Percentiles rank a stretch among this genome's conserved stretches.
phyloP scores from a whole-genome alignment of 2,888 invertebrate genomes.

The Cryptus armator region DNA sequence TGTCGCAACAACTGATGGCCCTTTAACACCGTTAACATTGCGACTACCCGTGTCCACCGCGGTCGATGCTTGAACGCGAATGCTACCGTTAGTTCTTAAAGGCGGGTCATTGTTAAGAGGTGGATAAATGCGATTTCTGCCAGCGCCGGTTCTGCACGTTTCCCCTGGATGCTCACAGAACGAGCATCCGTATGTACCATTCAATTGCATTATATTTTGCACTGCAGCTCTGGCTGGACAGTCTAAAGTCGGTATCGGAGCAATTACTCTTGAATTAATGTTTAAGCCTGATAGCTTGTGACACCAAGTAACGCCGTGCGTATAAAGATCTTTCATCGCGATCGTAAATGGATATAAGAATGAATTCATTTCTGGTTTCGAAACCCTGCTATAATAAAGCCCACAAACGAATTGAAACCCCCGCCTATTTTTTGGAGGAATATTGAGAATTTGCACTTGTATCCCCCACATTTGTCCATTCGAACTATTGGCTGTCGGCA shows the following conservation, averaged over 20 bases:
- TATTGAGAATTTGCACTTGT: slow-evolving; percentile 50
- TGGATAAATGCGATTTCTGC: not conserved
- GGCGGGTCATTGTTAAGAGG: not conserved
- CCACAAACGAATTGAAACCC: slow-evolving; percentile 40
- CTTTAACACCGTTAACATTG: slow-evolving; percentile 52
- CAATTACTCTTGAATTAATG: slow-evolving; percentile 28
- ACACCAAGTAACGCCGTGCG: slow-evolving; percentile 45
- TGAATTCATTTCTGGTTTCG: slow-evolving; percentile 49
- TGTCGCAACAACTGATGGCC: slow-evolving; percentile 8
- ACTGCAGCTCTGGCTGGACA: slow-evolving; percentile 51
- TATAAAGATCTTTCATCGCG: slow-evolving; percentile 30
- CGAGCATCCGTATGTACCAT: slow-evolving; percentile 57
- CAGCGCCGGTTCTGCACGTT: slow-evolving; percentile 33
- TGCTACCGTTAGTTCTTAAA: not conserved
- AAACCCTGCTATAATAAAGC: slow-evolving; percentile 28
- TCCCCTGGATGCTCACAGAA: slow-evolving; percentile 56
- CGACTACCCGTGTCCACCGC: not conserved
- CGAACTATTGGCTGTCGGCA: slow-evolving; percentile 23
- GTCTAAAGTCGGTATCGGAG: slow-evolving; percentile 25
- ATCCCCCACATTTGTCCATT: slow-evolving; percentile 40
- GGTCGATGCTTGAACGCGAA: not conserved
- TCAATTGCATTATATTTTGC: slow-evolving; percentile 58
- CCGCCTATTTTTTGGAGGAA: slow-evolving; percentile 22
- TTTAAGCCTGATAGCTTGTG: slow-evolving; percentile 19
- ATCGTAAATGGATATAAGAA: slow-evolving; percentile 54